Percentiles rank a stretch among this genome's conserved stretches.
Evolutionary conservation across 2,888 invertebrate genomes (phyloP).

Genomic region (Phortica magna): DNA sequence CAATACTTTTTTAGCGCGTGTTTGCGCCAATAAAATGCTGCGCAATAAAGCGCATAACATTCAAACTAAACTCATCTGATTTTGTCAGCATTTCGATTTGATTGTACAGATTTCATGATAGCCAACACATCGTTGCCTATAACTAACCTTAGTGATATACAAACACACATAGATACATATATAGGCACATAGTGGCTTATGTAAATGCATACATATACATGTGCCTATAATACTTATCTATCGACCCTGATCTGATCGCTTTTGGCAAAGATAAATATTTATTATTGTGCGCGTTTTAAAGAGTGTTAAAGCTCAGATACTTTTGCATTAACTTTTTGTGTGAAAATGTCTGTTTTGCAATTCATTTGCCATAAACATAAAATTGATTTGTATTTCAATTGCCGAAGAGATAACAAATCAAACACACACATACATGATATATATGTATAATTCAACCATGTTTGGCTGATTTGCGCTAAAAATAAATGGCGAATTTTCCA

Average conservation of each 20-base stretch:
- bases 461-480: slow-evolving; percentile 52
- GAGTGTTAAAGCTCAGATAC: no score
- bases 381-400: no score
- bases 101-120: no score
- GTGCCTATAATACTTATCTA: slow-evolving; percentile 34
- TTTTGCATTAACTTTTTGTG: no score
- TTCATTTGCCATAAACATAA: no score
- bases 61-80: no score
- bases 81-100: no score
- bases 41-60: slow-evolving; percentile 8
- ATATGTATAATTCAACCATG: neutral
- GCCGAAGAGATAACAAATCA: neutral
- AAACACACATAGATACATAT: slow-evolving; percentile 27
- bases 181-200: slow-evolving; percentile 26
- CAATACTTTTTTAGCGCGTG: neutral
- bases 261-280: slow-evolving; percentile 54
- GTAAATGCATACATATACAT: no score
- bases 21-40: neutral
- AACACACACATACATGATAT: neutral
- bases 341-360: no score
- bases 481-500: slow-evolving; percentile 37
- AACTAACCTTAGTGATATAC: no score
- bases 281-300: neutral
- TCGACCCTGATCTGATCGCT: slow-evolving; percentile 66
- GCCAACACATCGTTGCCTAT: no score